phyloP scores from a whole-genome alignment of 2,888 invertebrate genomes.

The Temnothorax rugatulus region DNA sequence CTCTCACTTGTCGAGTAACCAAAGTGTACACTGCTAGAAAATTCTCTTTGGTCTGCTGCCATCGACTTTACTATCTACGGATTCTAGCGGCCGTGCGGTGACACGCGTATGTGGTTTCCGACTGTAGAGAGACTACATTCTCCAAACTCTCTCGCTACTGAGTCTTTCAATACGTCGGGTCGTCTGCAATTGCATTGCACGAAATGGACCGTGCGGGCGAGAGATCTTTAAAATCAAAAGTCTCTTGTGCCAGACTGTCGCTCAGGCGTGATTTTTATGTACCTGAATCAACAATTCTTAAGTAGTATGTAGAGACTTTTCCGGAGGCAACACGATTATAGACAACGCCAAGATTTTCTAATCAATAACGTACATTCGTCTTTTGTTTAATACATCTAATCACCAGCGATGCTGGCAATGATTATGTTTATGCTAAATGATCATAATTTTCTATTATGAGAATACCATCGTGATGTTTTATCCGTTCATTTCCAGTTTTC shows the following conservation, averaged over 20 bases:
- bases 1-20: constrained; percentile 72
- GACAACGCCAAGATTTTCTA: not conserved
- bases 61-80: constrained; percentile 72
- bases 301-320: not conserved
- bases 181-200: constrained; percentile 35
- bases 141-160: constrained; percentile 55
- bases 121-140: constrained; percentile 60
- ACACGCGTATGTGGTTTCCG: constrained; percentile 35
- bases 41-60: constrained; percentile 85
- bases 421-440: not conserved
- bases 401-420: not conserved
- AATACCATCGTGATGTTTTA: not conserved
- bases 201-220: not conserved
- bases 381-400: not conserved
- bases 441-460: not conserved
- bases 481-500: not conserved
- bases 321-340: not conserved
- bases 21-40: constrained; percentile 80
- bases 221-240: constrained; percentile 18
- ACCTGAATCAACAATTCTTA: not conserved
- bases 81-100: constrained; percentile 41
- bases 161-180: constrained; percentile 20
- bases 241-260: not conserved
- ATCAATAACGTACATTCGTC: not conserved
- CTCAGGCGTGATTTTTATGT: not conserved